phyloP scores from a whole-genome alignment of 2,113 vertebrate genomes.

The Mobula hypostoma region DNA sequence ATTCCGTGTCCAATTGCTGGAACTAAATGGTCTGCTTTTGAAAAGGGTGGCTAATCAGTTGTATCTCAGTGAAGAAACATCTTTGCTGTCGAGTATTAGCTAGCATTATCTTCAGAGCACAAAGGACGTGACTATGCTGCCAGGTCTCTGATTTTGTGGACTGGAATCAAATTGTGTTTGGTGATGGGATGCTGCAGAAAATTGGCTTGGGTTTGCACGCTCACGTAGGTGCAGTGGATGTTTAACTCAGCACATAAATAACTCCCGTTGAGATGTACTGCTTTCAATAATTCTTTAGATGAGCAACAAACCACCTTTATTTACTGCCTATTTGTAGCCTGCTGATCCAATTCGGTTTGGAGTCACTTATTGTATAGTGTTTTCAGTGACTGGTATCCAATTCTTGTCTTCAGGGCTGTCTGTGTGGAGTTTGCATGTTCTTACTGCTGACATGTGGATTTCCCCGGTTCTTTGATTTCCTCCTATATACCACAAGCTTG shows the following conservation, averaged over 20 bases:
- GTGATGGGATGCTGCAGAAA: neutral
- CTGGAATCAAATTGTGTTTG: neutral
- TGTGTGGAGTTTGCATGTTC: no score
- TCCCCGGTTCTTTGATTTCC: no score
- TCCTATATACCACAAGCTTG: no score
- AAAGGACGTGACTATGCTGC: neutral
- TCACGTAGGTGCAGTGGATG: neutral
- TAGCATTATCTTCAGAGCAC: neutral
- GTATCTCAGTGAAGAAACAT: neutral
- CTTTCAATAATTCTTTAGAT: neutral
- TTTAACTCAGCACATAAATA: neutral
- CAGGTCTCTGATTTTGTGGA: neutral
- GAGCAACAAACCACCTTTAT: neutral
- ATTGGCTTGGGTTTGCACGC: neutral
- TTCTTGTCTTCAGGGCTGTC: no score
- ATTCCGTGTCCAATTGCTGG: neutral
- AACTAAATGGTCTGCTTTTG: neutral
- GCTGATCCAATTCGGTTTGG: neutral
- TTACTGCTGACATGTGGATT: no score
- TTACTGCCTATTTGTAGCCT: neutral
- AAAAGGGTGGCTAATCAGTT: neutral
- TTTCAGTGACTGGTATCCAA: no score
- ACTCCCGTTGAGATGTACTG: neutral
- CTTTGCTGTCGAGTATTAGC: neutral
- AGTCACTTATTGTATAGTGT: no score